Evolutionary conservation across 2,113 vertebrate species (phyloP), one percentile per base, ranked within the genome.

Genomic region (Coryphaenoides rupestris): DNA sequence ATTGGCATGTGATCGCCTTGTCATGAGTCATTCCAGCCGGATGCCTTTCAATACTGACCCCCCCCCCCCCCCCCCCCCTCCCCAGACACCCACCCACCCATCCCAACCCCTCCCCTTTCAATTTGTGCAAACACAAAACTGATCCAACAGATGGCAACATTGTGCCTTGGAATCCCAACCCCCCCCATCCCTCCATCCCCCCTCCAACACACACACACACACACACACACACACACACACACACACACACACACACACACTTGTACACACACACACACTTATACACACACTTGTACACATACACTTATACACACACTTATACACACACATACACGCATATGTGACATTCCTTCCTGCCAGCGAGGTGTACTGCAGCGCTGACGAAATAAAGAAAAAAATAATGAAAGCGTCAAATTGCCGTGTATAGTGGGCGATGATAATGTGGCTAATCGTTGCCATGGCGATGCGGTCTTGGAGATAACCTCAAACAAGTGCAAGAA

Each of bases 131-230:
- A 77, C 70, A 69, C 66, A 19, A 1, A n/a, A 7, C 33, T 40
- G 60, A 57, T 78, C 87, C 88, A 89, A 89, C 85, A 89, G 89
- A 89, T 90, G 89, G 90, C 89, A 90, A 89, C 85, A 84, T 91
- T 87, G 86, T 80, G 75, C 86, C 78, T 89, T 28, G 60, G 46
- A 26, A 64, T 58, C 5, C 5, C 5, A 33, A 33, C 28, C 28
- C 10, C 28, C 28, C 28, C 28, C 7, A 1, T 40, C 33, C 33
- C 33, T 12, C 9, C 33, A 40, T 12, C 3, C 24, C 3, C 24
- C 16, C 28, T 61, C n/a, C 64, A 19, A 46, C 52, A 49, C 67
- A 75, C n/a, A n/a, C n/a, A n/a, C n/a, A n/a, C n/a, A n/a, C n/a
- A n/a, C n/a, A n/a, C n/a, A n/a, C n/a, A n/a, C n/a, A n/a, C n/a